These are phyloP conservation scores for Rhodophaea formosa DNA, from an alignment of 2,888 invertebrate species.

Conservation along the genomic window DNA sequence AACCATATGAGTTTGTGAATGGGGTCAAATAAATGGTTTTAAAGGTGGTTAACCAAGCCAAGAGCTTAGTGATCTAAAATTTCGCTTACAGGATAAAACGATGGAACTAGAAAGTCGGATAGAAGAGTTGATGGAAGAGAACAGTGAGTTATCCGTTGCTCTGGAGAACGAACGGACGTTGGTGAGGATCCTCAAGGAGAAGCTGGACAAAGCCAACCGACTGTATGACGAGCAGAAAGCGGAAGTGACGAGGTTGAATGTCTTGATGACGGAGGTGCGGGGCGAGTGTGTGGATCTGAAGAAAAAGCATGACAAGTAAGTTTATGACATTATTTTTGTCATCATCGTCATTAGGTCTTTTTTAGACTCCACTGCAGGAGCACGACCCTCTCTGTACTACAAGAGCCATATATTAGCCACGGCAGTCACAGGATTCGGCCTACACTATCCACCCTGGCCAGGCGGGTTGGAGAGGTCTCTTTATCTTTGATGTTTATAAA, in stretches of 20 bases:
- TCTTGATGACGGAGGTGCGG: constrained; percentile 66
- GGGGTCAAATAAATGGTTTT: not conserved
- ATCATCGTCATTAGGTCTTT: too few species aligned
- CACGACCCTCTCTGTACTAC: too few species aligned
- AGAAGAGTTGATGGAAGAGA: constrained; percentile 72
- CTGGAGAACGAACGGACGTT: constrained; percentile 79
- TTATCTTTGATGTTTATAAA: too few species aligned
- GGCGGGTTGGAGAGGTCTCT: too few species aligned
- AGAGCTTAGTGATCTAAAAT: constrained; percentile 11
- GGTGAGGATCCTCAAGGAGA: constrained; percentile 71
- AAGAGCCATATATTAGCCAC: too few species aligned
- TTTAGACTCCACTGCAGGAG: too few species aligned
- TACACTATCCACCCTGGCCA: too few species aligned
- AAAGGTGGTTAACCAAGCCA: not conserved
- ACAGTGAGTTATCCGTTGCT: constrained; percentile 68
- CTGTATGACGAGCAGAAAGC: constrained; percentile 76
- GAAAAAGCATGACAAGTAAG: constrained; percentile 70
- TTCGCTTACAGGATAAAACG: constrained; percentile 57
- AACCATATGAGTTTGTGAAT: too few species aligned
- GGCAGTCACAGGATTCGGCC: too few species aligned
- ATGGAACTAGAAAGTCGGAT: constrained; percentile 69
- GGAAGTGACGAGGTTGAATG: constrained; percentile 67
- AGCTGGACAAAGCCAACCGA: constrained; percentile 72
- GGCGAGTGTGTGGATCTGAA: constrained; percentile 67
- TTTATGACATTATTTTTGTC: not conserved